Conservation (phyloP, 1,140 invertebrate species). For the Araneus ventricosus region DNA sequence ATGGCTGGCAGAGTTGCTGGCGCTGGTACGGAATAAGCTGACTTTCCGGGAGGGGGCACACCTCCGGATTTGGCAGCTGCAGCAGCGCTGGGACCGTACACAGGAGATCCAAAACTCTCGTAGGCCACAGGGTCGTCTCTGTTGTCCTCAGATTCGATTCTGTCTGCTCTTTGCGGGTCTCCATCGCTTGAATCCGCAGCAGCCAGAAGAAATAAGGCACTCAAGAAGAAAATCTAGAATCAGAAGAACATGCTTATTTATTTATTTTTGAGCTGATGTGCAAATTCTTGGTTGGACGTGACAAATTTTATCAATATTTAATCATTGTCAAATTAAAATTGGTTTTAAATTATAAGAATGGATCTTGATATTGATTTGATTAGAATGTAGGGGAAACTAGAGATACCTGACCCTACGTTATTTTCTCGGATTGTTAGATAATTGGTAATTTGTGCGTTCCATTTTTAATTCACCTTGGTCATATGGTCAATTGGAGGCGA, state of each 20-base stretch:
- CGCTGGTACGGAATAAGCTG: not conserved
- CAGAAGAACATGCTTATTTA: not conserved
- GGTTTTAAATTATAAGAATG: no score
- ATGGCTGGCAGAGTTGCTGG: slow-evolving; percentile 21
- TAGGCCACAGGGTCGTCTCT: slow-evolving; percentile 37
- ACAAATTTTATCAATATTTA: no score
- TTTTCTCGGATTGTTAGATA: no score
- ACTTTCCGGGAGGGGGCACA: not conserved
- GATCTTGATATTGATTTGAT: no score
- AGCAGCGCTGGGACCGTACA: not conserved
- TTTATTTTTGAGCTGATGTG: no score
- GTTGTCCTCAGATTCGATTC: not conserved
- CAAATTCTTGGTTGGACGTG: no score
- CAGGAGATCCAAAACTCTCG: slow-evolving; percentile 48
- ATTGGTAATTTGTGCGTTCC: no score
- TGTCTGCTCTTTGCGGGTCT: not conserved
- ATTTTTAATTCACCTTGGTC: no score
- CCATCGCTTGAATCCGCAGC: not conserved
- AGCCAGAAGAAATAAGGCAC: not conserved
- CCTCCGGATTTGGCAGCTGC: slow-evolving; percentile 28
- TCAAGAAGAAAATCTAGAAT: not conserved
- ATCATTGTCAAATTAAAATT: no score
- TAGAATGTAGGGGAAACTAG: no score
- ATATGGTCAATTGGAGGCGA: no score
- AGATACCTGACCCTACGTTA: no score